These are phyloP conservation scores for Corbicula japonica DNA, from an alignment of 2,888 invertebrate genomes.

Conservation along the genomic window DNA sequence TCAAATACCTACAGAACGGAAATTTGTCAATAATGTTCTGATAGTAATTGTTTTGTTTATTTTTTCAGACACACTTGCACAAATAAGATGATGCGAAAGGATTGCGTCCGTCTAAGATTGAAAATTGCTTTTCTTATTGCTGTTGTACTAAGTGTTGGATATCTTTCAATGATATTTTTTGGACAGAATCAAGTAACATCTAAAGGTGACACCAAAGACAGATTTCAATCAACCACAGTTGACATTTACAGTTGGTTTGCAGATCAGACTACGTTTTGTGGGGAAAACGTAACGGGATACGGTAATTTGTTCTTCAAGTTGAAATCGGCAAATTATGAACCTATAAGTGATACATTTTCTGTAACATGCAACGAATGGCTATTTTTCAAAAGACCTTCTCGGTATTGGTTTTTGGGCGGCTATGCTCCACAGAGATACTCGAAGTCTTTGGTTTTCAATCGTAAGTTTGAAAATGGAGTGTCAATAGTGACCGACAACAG, in stretches of 20 bases:
- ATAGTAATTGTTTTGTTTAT: no score
- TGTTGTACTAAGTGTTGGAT: no score
- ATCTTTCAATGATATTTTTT: no score
- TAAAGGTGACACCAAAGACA: not conserved
- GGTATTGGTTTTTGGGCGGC: conserved; percentile 29
- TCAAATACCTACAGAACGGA: no score
- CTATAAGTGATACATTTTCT: conserved; percentile 33
- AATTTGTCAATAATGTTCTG: no score
- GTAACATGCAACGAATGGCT: conserved; percentile 24
- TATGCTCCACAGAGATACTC: conserved; percentile 27
- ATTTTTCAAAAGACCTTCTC: not conserved
- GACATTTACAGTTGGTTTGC: conserved; percentile 36
- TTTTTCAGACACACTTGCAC: no score
- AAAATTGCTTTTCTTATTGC: no score
- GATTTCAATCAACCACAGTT: conserved; percentile 2
- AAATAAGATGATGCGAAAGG: no score
- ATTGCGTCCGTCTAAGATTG: no score
- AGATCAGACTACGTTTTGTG: conserved; percentile 21
- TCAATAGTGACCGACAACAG: not conserved
- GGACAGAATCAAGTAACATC: no score
- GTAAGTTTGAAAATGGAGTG: no score
- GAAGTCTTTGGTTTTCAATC: not conserved
- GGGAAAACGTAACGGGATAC: conserved; percentile 50
- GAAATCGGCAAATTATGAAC: conserved; percentile 32
- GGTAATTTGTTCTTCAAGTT: conserved; percentile 48